Conservation (phyloP, 37 sponge, comb jelly and placozoan genomes). For the Oscarella lobularis region DNA sequence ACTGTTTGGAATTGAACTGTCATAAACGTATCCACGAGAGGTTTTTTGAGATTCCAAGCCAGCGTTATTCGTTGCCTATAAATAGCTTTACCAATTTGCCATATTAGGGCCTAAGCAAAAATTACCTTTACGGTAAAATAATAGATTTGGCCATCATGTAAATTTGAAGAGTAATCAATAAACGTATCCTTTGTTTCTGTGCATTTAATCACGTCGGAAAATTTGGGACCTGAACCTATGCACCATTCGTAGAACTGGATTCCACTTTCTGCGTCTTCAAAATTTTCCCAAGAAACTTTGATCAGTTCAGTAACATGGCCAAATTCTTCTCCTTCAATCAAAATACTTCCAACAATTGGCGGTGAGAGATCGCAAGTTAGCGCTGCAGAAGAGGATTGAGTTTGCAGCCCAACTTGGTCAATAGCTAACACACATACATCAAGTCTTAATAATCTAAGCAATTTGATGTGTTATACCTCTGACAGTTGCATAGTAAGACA, state of each 20-base stretch:
- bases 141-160: neutral
- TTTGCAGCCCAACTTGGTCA: slow-evolving; percentile 24
- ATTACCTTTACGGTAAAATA: neutral
- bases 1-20: neutral
- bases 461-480: neutral
- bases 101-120: neutral
- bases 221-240: slow-evolving; percentile 36
- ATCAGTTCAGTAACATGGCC: slow-evolving; percentile 4
- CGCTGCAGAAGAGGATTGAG: slow-evolving; percentile 8
- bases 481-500: neutral
- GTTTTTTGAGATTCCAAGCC: slow-evolving; percentile 20
- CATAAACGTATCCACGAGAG: slow-evolving; percentile 22
- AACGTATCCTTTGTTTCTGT: neutral
- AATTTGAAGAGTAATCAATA: neutral
- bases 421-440: slow-evolving; percentile 18
- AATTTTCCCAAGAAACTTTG: slow-evolving; percentile 21
- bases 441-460: too few relatives aligned
- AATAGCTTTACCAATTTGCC: neutral
- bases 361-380: slow-evolving; percentile 51
- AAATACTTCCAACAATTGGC: slow-evolving; percentile 17
- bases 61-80: slow-evolving; percentile 51
- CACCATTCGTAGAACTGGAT: slow-evolving; percentile 23
- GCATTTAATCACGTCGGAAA: slow-evolving; percentile 33
- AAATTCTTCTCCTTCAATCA: neutral
- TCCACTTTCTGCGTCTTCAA: slow-evolving; percentile 45